Base-by-base conservation (phyloP, 2,888 invertebrate genomes). In the Merodon equestris region DNA sequence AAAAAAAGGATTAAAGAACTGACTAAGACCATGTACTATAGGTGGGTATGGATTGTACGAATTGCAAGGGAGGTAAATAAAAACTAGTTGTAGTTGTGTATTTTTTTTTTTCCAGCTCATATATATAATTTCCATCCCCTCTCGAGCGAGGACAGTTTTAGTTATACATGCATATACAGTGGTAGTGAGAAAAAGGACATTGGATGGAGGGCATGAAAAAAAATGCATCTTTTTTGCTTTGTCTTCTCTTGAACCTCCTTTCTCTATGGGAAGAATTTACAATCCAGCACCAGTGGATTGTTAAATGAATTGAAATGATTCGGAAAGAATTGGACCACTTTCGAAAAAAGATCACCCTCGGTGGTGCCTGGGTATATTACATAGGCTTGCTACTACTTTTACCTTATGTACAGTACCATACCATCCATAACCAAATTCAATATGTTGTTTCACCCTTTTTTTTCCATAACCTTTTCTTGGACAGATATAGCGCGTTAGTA, bases 271-370 rank as follows among this genome's bases (percentile, higher is more conserved):
- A 27, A 27, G 7, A 27, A 27, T 4, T 27, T 4, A 38, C 44
- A 34, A 45, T 63, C 44, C 45, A 48, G 58, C 58, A 66, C 66
- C 72, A 58, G 64, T 48, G 45, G 58, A 74, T 67, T 60, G 64
- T 66, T 74, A 67, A 74, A 67, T 73, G 67, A 67, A 60, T 61
- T 44, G 67, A 61, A 74, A 67, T 74, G 54, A 67, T 74, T 66
- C 44, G 47, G 42, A 53, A 58, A 12, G 51, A 51, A 45, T 54
- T 34, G 34, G 27, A 27, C 3, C 27, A 27, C 7, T 4, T 27
- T 27, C 27, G 7, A 27, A 4, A 4, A 27, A 27, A 27, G 7
- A 4, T 27, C 57, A 58, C 64, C 58, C 44, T 40, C 58, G 45
- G 51, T n/a, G n/a, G n/a, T n/a, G n/a, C n/a, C n/a, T n/a, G n/a